phyloP scores from a whole-genome alignment of 1,140 invertebrate species.

The Papilio xuthus region DNA sequence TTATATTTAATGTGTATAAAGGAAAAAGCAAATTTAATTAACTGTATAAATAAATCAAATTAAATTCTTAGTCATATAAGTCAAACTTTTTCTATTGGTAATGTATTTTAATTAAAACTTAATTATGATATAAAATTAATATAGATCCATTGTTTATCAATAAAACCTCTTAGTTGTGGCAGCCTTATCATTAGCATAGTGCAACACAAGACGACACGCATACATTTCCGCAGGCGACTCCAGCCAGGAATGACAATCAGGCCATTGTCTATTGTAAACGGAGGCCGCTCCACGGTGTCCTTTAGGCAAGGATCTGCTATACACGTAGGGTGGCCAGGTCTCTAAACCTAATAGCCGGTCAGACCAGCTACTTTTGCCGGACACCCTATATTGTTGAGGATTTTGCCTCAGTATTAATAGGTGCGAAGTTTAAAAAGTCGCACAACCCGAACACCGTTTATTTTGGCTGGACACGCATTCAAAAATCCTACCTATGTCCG shows the following conservation, averaged over 20 bases:
- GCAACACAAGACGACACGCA: conserved; percentile 42
- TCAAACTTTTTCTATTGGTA: background rate
- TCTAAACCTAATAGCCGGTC: too few relatives aligned
- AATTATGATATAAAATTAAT: background rate
- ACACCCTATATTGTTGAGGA: too few relatives aligned
- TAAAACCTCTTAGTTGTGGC: background rate
- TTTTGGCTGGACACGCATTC: too few relatives aligned
- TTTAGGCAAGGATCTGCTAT: conserved; percentile 25
- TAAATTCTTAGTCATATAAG: too few relatives aligned
- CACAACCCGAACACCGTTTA: too few relatives aligned
- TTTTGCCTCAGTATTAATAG: too few relatives aligned
- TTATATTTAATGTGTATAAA: background rate
- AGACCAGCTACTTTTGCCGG: too few relatives aligned
- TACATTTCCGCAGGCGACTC: conserved; percentile 55
- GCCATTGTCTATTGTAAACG: conserved; percentile 59
- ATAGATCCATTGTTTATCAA: background rate
- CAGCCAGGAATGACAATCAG: conserved; percentile 61
- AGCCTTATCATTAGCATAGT: conserved; percentile 32
- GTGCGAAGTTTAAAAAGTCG: too few relatives aligned
- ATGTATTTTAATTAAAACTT: background rate
- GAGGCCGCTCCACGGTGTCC: conserved; percentile 31
- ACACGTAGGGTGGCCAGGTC: too few relatives aligned
- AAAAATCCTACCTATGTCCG: too few relatives aligned
- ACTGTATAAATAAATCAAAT: background rate
- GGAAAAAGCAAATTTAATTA: background rate